Base-by-base conservation (phyloP, 2,113 vertebrate species). In the Dasyurus viverrinus region DNA sequence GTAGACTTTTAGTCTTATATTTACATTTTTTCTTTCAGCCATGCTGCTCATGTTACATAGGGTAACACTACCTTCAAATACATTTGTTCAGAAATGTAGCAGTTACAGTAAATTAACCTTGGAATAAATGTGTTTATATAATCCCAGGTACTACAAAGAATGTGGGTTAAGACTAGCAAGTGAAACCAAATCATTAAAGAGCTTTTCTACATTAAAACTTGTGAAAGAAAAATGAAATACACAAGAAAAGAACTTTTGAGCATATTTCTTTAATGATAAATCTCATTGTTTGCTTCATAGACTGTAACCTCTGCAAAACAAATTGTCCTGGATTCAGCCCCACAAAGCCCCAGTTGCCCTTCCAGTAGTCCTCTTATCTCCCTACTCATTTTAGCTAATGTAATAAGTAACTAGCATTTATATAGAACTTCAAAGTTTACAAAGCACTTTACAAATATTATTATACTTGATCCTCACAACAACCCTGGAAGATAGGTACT, bases 1-100 rank as follows among this genome's bases (percentile, higher is more conserved):
- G 57, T 76, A 93, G 23, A 89, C 95, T 96, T 55, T 76, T 84
- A 89, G 53, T 84, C 0, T 16, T 89, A 11, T 3, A 0, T 94
- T 89, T 84, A 60, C 52, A 48, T 57, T 90, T 95, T 95, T 22
- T 95, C 95, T 96, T 96, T 94, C 96, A 93, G 54, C 19, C 6
- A 14, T 22, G 10, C 89, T 0, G 26, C 96, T 97, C 52, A 30
- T 27, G 48, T 95, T 96, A 90, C 53, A 23, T 55, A 48, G 91
- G 26, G 0, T 89, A 53, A 27, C 7, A 1, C 89, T 2, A 30
- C 93, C 95, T 96, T 96, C 95, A 97, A 94, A 95, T 47, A 4
- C 90, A 91, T 60, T 12, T 25, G 0, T 7, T 22, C 36, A 23
- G 92, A 92, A 23, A 57, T 52, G 5, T 11, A 24, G 89, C 76